A percentile compares a stretch with the other conserved stretches of the same genome.
Evolutionary conservation across 2,113 vertebrate genomes (phyloP).

Genomic region (Melanerpes aurifrons): DNA sequence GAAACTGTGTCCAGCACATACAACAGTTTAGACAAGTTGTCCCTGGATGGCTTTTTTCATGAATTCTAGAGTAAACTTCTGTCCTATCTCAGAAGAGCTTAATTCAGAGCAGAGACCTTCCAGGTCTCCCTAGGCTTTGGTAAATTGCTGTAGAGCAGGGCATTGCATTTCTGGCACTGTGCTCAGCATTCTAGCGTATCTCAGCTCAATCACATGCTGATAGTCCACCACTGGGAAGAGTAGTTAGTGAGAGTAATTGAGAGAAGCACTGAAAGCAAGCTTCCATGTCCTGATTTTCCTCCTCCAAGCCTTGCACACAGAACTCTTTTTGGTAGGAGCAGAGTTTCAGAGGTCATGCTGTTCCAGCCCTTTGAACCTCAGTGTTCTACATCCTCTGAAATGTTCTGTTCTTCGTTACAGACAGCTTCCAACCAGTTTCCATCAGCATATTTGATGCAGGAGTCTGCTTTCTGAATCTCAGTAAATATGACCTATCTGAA

Average conservation of each 20-base stretch:
- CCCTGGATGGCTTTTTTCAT: not conserved
- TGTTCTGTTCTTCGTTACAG: not conserved
- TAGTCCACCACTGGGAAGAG: not conserved
- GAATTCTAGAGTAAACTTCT: not conserved
- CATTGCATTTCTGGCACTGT: not conserved
- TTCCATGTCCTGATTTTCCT: not conserved
- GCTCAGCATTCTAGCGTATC: not conserved
- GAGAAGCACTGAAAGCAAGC: not conserved
- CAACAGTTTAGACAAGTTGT: not conserved
- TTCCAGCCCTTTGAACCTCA: not conserved
- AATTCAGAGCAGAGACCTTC: not conserved
- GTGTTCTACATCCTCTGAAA: not conserved
- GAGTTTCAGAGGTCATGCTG: not conserved
- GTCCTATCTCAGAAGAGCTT: not conserved
- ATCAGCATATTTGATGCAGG: not conserved
- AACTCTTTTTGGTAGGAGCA: not conserved
- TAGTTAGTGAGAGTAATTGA: not conserved
- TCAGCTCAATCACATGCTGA: not conserved
- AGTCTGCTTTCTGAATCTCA: not conserved
- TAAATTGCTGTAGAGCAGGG: not conserved
- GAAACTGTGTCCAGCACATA: not conserved
- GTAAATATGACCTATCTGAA: slow-evolving; percentile 3
- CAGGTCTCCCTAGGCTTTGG: not conserved
- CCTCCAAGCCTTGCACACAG: not conserved
- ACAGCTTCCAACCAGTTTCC: not conserved